A percentile compares a stretch with the other conserved stretches of the same genome.
Conservation (phyloP, 2,888 invertebrate genomes). For the Ariolimax columbianus region DNA sequence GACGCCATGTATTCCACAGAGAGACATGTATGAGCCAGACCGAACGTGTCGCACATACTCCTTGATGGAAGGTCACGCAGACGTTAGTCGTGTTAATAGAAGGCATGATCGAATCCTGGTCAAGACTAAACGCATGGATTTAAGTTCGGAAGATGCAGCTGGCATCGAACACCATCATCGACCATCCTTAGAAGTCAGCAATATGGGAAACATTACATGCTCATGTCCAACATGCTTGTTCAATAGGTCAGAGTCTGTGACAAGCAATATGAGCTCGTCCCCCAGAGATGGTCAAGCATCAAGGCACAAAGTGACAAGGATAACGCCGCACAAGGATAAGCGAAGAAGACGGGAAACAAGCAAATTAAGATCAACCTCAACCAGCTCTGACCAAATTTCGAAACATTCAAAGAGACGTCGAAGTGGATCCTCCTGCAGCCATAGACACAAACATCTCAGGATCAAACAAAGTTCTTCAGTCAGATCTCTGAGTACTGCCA, state of each 20-base stretch:
- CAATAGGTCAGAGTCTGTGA: constrained; percentile 12
- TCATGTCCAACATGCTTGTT: neutral
- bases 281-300: neutral
- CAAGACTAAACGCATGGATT: neutral
- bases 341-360: neutral
- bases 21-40: neutral
- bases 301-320: neutral
- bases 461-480: neutral
- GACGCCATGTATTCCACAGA: neutral
- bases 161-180: neutral
- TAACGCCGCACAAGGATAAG: neutral
- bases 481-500: neutral
- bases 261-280: constrained; percentile 2
- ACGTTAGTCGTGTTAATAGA: neutral
- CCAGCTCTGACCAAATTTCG: neutral
- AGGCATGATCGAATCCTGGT: too few species aligned
- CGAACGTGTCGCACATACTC: neutral
- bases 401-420: neutral
- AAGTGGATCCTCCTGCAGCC: neutral
- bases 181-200: neutral
- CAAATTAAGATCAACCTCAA: neutral
- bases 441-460: neutral
- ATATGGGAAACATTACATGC: neutral
- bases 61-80: neutral
- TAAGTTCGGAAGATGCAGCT: neutral